These are phyloP conservation scores for Diarsia dahlii DNA, from an alignment of 2,888 invertebrate species.

Conservation along the genomic window DNA sequence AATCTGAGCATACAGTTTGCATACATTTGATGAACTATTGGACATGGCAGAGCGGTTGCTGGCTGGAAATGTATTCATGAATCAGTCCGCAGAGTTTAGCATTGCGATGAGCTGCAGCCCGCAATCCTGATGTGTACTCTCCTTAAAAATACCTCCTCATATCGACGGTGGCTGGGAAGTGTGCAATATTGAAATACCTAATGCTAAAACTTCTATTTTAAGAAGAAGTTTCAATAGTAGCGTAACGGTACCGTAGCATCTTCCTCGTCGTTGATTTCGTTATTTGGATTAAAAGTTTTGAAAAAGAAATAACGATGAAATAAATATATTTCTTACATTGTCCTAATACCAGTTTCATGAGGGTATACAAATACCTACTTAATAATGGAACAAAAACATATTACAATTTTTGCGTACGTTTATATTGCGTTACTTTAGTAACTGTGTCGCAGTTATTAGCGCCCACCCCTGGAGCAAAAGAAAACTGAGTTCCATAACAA, in stretches of 20 bases:
- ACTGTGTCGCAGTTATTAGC: too few relatives aligned
- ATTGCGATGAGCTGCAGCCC: slow-evolving; percentile 44
- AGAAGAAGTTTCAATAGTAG: not conserved
- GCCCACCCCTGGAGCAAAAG: too few relatives aligned
- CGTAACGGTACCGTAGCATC: too few relatives aligned
- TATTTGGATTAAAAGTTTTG: not conserved
- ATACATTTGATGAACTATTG: slow-evolving; percentile 44
- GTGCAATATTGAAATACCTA: slow-evolving; percentile 44
- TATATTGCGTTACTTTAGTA: too few relatives aligned
- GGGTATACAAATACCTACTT: too few relatives aligned
- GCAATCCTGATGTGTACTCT: slow-evolving; percentile 19
- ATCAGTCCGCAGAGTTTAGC: slow-evolving; percentile 43
- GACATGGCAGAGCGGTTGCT: slow-evolving; percentile 17
- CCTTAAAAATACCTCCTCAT: slow-evolving; percentile 53
- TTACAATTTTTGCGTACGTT: too few relatives aligned
- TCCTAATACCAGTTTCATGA: not conserved
- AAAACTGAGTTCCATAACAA: too few relatives aligned
- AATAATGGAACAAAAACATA: too few relatives aligned
- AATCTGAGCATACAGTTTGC: slow-evolving; percentile 39
- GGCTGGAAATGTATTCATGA: slow-evolving; percentile 58
- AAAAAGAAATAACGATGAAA: not conserved
- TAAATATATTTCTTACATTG: not conserved
- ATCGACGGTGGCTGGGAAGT: not conserved
- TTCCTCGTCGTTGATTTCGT: not conserved
- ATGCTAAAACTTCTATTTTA: too few relatives aligned